Base-by-base conservation (phyloP, 2,888 invertebrate genomes). In the Chironomus tentans region DNA sequence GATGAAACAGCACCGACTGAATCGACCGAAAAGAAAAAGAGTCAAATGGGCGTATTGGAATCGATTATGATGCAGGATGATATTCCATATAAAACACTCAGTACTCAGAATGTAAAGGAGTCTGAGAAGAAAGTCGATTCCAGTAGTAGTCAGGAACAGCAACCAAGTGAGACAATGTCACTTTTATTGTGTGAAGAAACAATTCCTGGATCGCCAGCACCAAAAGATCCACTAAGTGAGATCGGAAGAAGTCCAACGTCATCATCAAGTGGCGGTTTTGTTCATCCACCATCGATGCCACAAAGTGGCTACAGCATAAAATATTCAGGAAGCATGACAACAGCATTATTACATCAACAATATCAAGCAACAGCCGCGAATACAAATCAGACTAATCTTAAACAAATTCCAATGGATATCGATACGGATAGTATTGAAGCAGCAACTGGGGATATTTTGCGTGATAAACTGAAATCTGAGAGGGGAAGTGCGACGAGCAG, bases 131-230 rank as follows among this genome's bases (percentile, higher is more conserved):
- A 77, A 71, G 77, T 79, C 75, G 47, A 78, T 78, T 38, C 38
- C 1, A 65, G 78, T 77, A 73, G 78, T 77, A 73, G 78, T 15
- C 38, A 38, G 4, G 74, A 74, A 24, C 74, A 74, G 77, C 80
- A 86, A 38, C 38, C 38, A 78, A 85, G 87, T 56, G 92, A 92
- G 82, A 89, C 90, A 78, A 89, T 90, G 78, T 92, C 92, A 76
- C 84, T 94, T 77, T 82, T 95, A 78, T 84, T 94, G 12, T 95
- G 95, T 82, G 93, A 94, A 82, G 95, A 95, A 84, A 94, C 93
- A 28, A 94, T 95, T 81, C 95, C 95, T 0, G 92, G 94, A 22
- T 94, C 94, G 81, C 95, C 95, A 4, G 92, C 92, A 68, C 92
- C 93, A 0, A 88, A 76, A 24, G 79, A 78, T 72, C 76, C 76